phyloP scores from a whole-genome alignment of 2,797 vertebrate genomes.

The Characodon lateralis region DNA sequence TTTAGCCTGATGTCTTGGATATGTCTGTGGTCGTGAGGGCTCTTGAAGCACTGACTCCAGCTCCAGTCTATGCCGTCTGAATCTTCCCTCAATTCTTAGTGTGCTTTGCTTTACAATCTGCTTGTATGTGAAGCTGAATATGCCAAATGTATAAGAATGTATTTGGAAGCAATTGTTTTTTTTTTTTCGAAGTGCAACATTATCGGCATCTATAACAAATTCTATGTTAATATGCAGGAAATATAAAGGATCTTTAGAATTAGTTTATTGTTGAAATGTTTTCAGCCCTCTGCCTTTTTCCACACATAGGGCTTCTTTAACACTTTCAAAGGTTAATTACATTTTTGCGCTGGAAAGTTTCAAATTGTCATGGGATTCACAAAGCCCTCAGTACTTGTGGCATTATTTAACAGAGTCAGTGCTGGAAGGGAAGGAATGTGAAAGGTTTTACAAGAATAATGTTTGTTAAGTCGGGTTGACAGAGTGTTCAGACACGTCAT shows the following conservation, averaged over 20 bases:
- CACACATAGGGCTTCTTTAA: not conserved
- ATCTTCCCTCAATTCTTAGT: no score
- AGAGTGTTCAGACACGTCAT: constrained; percentile 1
- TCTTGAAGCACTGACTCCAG: no score
- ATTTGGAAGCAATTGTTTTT: constrained; percentile 18
- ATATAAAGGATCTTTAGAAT: constrained; percentile 32
- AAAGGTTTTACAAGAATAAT: constrained; percentile 10
- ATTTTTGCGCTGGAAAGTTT: constrained; percentile 24
- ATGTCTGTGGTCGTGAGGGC: no score
- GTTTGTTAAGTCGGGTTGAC: constrained; percentile 9
- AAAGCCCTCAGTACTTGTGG: constrained; percentile 3
- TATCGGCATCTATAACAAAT: constrained; percentile 39
- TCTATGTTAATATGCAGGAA: constrained; percentile 23
- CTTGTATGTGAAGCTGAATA: constrained; percentile 6
- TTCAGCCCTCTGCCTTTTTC: constrained; percentile 16
- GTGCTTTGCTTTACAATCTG: no score
- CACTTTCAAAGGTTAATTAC: constrained; percentile 41
- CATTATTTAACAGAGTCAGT: constrained; percentile 11
- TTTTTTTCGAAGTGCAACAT: constrained; percentile 37
- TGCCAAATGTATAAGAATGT: constrained; percentile 7
- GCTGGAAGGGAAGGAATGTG: constrained; percentile 2
- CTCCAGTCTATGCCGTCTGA: no score
- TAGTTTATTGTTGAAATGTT: constrained; percentile 28
- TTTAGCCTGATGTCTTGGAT: no score
- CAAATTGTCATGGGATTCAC: not conserved